Evolutionary conservation across 2,888 invertebrate species (phyloP).

Genomic region (Cerastis rubricosa): DNA sequence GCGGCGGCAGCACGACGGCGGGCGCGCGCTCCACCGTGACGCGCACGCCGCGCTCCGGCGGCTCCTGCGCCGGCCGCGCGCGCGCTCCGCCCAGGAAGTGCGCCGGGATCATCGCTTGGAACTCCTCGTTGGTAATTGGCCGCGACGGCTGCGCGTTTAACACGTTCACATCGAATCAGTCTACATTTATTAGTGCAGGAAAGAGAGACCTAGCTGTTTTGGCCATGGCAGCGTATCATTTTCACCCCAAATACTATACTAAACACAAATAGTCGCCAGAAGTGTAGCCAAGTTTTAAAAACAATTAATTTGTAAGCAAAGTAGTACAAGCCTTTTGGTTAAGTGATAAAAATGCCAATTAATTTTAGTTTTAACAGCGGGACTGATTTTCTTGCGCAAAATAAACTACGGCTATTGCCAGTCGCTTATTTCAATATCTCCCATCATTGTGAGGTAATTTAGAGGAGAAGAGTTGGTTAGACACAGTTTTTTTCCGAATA

Average conservation of each 20-base stretch:
- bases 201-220: conserved; percentile 13
- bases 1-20: conserved; percentile 93
- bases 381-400: background rate
- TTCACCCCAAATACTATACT: conserved; percentile 2
- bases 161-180: conserved; percentile 89
- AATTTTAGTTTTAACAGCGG: background rate
- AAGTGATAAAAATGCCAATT: background rate
- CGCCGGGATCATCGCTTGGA: conserved; percentile 98
- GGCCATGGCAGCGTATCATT: conserved; percentile 57
- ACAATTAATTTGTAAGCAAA: conserved; percentile 6
- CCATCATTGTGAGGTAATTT: background rate
- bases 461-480: background rate
- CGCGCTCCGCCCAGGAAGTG: conserved; percentile 93
- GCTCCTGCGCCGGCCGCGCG: conserved; percentile 67
- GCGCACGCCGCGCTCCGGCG: conserved; percentile 92
- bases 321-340: conserved; percentile 27
- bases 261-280: background rate
- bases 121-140: conserved; percentile 98
- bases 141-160: conserved; percentile 92
- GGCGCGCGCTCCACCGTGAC: conserved; percentile 95
- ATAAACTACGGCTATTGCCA: background rate
- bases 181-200: conserved; percentile 56
- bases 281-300: conserved; percentile 17
- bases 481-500: background rate
- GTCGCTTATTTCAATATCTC: background rate